Evolutionary conservation across 2,888 invertebrate species (phyloP), one percentile per base, ranked within the genome.

Genomic region (Nematopogon swammerdamellus): DNA sequence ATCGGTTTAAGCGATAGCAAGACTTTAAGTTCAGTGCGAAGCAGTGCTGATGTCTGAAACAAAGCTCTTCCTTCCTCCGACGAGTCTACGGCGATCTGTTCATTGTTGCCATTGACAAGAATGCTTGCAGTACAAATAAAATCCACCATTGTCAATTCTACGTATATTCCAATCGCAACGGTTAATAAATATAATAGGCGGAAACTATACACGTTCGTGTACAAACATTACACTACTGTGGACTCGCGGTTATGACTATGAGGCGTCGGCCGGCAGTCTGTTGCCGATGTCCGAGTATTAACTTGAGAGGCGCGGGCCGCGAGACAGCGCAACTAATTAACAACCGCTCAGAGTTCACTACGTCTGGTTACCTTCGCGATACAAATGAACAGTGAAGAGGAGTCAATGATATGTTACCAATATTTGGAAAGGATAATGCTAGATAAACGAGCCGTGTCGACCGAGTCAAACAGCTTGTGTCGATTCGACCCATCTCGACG

Each of bases 151-250:
- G 67, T 73, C 76, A 72, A 70, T 65, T 70, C 14, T 69, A 71
- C 75, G 73, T 68, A 72, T 74, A 77, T 72, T 68, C 65, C 60
- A 71, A 69, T 68, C 70, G 69, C 65, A 70, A 74, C 72, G 74
- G 73, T 73, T 73, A 75, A 70, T 74, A 70, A 74, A 58, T 65
- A 71, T 76, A 76, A 79, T 79, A 79, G 79, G 79, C 79, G 79
- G 79, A 79, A 72, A 75, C 66, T 69, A 69, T 68, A 75, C 73
- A 75, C 74, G 74, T 75, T 72, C 66, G 77, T 77, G 76, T 73
- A 47, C 42, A 65, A 73, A 73, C 76, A 18, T 44, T 71, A 75
- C 72, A 75, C 77, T 77, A 77, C 75, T n/a, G 64, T 25, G 5
- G 25, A 25, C 25, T 25, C 8, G 25, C 25, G 25, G 25, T 8